These are phyloP conservation scores for Pseudochirops cupreus DNA, from an alignment of 2,797 vertebrate species.

Conservation along the genomic window DNA sequence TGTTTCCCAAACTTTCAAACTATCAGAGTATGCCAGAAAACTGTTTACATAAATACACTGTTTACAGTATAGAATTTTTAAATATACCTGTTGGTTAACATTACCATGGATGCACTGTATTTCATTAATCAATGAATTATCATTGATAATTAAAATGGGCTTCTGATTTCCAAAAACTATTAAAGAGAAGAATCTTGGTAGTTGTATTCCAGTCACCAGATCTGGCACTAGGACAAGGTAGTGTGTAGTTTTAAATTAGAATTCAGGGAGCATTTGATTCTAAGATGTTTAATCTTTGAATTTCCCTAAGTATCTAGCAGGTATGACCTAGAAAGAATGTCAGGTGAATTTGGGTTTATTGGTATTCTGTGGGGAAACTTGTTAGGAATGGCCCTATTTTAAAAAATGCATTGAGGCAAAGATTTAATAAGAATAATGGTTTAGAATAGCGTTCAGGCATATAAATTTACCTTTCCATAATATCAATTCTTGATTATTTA, in stretches of 20 bases:
- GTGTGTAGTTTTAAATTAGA: slow-evolving; percentile 40
- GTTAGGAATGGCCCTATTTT: slow-evolving; percentile 25
- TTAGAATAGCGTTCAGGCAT: not conserved
- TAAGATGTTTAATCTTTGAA: slow-evolving; percentile 40
- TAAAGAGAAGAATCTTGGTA: slow-evolving; percentile 33
- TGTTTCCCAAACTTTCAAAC: too few relatives aligned
- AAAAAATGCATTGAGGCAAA: not conserved
- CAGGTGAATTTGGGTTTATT: slow-evolving; percentile 40
- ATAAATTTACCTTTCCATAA: not conserved
- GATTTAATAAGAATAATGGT: not conserved
- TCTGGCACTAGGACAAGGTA: slow-evolving; percentile 27
- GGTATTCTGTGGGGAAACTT: slow-evolving; percentile 1
- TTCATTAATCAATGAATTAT: too few relatives aligned
- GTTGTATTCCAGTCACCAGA: slow-evolving; percentile 33
- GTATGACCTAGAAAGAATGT: not conserved
- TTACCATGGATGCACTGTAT: slow-evolving; percentile 10
- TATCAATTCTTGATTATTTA: not conserved
- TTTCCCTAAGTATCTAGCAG: slow-evolving; percentile 37
- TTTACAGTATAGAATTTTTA: not conserved
- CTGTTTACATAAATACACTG: not conserved
- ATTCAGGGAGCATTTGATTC: slow-evolving; percentile 19
- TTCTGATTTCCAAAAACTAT: slow-evolving; percentile 54
- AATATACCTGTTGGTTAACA: slow-evolving; percentile 55
- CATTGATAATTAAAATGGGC: slow-evolving; percentile 55
- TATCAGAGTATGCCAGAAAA: too few relatives aligned